Base-by-base conservation (phyloP, 2,888 invertebrate genomes). In the Electrophaes corylata region DNA sequence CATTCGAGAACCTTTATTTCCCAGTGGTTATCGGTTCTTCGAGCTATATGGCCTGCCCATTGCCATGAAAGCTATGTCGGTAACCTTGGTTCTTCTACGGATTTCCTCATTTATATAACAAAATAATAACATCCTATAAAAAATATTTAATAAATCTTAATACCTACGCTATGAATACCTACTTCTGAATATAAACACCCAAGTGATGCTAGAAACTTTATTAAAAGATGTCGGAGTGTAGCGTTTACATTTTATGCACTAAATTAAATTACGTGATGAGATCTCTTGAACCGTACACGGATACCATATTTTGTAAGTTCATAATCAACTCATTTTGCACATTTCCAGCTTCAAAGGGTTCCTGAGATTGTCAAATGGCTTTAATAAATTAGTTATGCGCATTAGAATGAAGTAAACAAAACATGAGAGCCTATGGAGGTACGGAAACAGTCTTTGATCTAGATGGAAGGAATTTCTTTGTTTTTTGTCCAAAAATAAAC, bases 401-500 rank as follows among this genome's bases (percentile, higher is more conserved):
- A 79, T 78, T 67, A 69, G 67, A 77, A 81, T 80, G 73, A 76
- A 72, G 75, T 69, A 71, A 71, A 75, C 72, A 77, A 70, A 71
- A 69, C 69, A 73, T 74, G 69, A 75, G 75, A 70, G 69, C 71
- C 63, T 69, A 65, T 67, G 66, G 70, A 69, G 69, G 69, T 62
- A 63, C 70, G 63, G 66, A 71, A 76, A 72, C 73, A 74, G 71
- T 68, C 69, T 69, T 69, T 66, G 66, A 68, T 72, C 75, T 71
- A 75, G 76, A 77, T 75, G 73, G 67, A 68, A 67, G 69, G 69
- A 66, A 72, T 76, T 73, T 78, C 77, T 82, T 84, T 84, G 81
- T 84, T 81, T 84, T 78, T 80, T 70, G 70, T 67, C 68, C 72
- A 78, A 83, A 79, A 84, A 83, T 81, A 82, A 84, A 83, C 76